A percentile compares a stretch with the other conserved stretches of the same genome.
phyloP scores from a whole-genome alignment of 2,888 invertebrate genomes.

The Rhagium mordax region DNA sequence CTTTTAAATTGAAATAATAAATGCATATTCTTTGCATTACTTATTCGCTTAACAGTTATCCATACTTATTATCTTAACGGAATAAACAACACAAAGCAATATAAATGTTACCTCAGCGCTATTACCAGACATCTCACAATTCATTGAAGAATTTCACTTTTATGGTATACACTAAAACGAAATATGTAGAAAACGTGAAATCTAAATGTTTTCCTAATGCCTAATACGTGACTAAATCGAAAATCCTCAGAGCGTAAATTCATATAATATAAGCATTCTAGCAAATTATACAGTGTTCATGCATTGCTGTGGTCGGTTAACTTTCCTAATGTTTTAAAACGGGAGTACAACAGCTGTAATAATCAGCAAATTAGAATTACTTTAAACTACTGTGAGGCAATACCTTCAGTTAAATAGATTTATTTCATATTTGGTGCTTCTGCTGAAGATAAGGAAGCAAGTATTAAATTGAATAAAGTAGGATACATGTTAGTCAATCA shows the following conservation, averaged over 20 bases:
- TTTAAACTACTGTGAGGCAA: too few species aligned
- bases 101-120: constrained; percentile 19
- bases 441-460: too few species aligned
- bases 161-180: constrained; percentile 22
- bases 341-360: neutral
- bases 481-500: too few species aligned
- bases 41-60: constrained; percentile 16
- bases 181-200: constrained; percentile 23
- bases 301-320: neutral
- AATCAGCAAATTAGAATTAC: neutral
- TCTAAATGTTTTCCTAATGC: constrained; percentile 5
- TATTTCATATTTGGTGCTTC: too few species aligned
- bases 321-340: neutral
- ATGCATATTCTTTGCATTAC: constrained; percentile 3
- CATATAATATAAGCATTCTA: constrained; percentile 4
- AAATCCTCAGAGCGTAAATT: constrained; percentile 16
- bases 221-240: constrained; percentile 20
- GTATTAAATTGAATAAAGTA: too few species aligned
- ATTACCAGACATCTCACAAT: constrained; percentile 22
- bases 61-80: constrained; percentile 29
- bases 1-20: constrained; percentile 4
- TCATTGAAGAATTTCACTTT: constrained; percentile 26
- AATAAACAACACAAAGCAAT: constrained; percentile 27
- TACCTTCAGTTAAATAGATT: too few species aligned
- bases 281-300: constrained; percentile 10